Evolutionary conservation across 2,797 vertebrate genomes (phyloP).

Genomic region (Sebastes flavidus): DNA sequence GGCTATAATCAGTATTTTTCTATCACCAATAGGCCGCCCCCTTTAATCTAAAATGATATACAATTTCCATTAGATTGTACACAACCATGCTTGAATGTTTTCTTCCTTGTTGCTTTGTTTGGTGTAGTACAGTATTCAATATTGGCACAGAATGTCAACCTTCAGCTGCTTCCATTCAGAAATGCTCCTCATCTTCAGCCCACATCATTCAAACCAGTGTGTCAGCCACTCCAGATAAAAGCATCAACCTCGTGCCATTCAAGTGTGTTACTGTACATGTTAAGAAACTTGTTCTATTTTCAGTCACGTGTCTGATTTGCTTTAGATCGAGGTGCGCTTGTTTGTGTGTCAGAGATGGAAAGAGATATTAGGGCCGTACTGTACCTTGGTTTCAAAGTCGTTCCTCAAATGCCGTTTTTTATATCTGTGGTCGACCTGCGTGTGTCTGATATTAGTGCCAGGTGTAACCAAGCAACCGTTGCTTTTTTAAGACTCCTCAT

Average conservation of each 20-base stretch:
- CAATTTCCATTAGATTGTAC: not conserved
- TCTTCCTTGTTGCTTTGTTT: not conserved
- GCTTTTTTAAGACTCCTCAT: conserved; percentile 60
- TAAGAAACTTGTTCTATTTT: not conserved
- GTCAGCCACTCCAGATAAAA: not conserved
- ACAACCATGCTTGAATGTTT: not conserved
- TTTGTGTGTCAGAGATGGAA: not conserved
- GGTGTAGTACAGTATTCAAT: not conserved
- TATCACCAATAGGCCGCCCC: too few species aligned
- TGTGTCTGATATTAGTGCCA: conserved; percentile 44
- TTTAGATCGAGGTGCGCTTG: not conserved
- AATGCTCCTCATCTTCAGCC: not conserved
- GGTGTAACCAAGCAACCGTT: conserved; percentile 75
- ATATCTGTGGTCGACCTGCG: conserved; percentile 30
- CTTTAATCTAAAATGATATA: not conserved
- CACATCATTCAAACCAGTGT: not conserved
- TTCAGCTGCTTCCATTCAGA: not conserved
- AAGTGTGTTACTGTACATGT: not conserved
- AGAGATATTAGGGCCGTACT: not conserved
- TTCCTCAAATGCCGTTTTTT: not conserved
- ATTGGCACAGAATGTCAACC: not conserved
- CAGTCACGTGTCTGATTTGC: not conserved
- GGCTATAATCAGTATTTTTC: not conserved
- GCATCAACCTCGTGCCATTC: not conserved
- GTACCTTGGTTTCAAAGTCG: not conserved